These are phyloP conservation scores for Hafferia zeledoni DNA, from an alignment of 2,797 vertebrate genomes.

Conservation along the genomic window DNA sequence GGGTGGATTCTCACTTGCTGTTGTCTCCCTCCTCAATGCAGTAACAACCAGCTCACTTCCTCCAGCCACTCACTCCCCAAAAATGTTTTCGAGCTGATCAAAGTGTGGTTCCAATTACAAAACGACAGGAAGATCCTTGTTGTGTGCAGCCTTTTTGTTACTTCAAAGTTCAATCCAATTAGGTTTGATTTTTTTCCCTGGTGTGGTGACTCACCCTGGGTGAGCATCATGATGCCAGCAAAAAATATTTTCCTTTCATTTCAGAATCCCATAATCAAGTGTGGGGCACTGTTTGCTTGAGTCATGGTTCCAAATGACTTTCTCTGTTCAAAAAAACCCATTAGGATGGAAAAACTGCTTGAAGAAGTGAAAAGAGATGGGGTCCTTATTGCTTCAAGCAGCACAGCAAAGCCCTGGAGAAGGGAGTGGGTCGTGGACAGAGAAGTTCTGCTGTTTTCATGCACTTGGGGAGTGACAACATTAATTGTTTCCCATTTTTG, in stretches of 20 bases:
- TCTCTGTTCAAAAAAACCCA: neutral
- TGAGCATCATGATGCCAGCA: conserved; percentile 12
- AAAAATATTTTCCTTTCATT: conserved; percentile 25
- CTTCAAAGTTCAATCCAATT: conserved; percentile 61
- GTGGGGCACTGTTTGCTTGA: neutral
- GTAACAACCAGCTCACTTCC: neutral
- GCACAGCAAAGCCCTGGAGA: neutral
- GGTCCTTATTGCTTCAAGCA: neutral
- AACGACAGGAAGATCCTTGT: conserved; percentile 40
- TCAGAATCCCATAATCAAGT: neutral
- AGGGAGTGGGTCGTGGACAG: neutral
- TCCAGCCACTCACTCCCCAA: neutral
- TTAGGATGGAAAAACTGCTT: neutral
- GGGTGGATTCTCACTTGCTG: neutral
- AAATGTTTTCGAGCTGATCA: neutral
- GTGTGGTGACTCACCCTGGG: conserved; percentile 15
- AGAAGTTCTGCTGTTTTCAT: neutral
- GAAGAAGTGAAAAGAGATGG: neutral
- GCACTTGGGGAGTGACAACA: neutral
- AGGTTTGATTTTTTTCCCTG: conserved; percentile 24
- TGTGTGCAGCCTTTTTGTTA: conserved; percentile 36
- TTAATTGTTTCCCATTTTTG: neutral
- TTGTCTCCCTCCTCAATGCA: neutral
- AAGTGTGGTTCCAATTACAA: conserved; percentile 20
- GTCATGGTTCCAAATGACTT: neutral